Evolutionary conservation across 1,140 invertebrate species (phyloP), one percentile per base, ranked within the genome.

Genomic region (Dreissena polymorpha): DNA sequence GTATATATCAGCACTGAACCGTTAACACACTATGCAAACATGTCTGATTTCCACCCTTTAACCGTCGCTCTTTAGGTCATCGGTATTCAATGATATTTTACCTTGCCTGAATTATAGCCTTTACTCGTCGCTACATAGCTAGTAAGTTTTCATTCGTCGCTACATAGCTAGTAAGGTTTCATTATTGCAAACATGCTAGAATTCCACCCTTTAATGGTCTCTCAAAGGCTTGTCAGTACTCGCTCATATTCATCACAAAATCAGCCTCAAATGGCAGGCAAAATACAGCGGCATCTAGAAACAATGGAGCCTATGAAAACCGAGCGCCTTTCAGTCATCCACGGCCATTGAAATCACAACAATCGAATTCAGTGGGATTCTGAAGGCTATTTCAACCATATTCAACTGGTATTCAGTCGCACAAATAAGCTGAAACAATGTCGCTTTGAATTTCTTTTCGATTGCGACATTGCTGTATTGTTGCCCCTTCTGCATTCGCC

Each of bases 391-490:
- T 60, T 23, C 16, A 60, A 60, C 16, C 57, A 60, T n/a, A n/a
- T 60, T 60, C 57, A 23, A 60, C 21, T 18, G 57, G 16, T 60
- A 60, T 60, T 60, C 57, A 60, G 57, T n/a, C 57, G 21, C 57
- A 60, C 57, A 60, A 60, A 60, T 60, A 60, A 60, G 16, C 57
- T n/a, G 57, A 60, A 60, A 60, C 57, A 60, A 60, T 60, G 57
- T 60, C 57, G 16, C 57, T 60, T 60, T 60, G 57, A 60, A 60
- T 6, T 60, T 60, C 16, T 60, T 60, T 60, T 60, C 57, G 57
- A 60, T 60, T 60, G 57, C 57, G 57, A 60, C 21, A 60, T 60
- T 60, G 57, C 21, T 60, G 21, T 60, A 60, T 60, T 60, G 57
- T 60, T n/a, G 21, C 39, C 39, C 39, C 39, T 60, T n/a, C 57